phyloP scores from a whole-genome alignment of 2,113 vertebrate species.

The Triplophysa rosa region DNA sequence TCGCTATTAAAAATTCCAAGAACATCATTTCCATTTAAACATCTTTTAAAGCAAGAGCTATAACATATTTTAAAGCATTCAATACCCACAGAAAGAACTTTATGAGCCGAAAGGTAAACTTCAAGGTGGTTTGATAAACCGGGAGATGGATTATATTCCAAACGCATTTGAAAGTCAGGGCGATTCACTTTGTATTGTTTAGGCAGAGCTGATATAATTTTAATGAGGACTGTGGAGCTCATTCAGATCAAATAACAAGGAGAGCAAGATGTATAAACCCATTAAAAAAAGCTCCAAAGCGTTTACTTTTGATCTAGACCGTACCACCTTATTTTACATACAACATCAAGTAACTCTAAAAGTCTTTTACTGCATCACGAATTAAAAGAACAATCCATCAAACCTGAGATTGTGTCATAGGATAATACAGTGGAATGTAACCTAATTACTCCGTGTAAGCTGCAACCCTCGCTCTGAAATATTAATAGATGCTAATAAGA shows the following conservation, averaged over 20 bases:
- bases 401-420: conserved; percentile 1
- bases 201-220: conserved; percentile 28
- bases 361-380: neutral
- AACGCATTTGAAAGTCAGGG: conserved; percentile 3
- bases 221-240: conserved; percentile 26
- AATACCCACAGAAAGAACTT: neutral
- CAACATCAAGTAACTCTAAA: neutral
- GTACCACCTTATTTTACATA: neutral
- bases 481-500: conserved; percentile 66
- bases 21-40: neutral
- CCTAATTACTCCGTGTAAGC: conserved; percentile 55
- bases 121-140: neutral
- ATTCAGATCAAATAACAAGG: conserved; percentile 30
- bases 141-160: conserved; percentile 11
- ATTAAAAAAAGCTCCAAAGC: neutral
- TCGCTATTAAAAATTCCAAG: neutral
- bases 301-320: neutral
- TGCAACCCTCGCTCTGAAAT: conserved; percentile 59
- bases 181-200: conserved; percentile 22
- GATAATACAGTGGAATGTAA: conserved; percentile 10
- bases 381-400: conserved; percentile 20
- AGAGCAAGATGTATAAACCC: neutral
- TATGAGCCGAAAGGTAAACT: conserved; percentile 1
- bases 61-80: conserved; percentile 16
- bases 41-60: neutral